A percentile compares a stretch with the other conserved stretches of the same genome.
Evolutionary conservation across 2,888 invertebrate genomes (phyloP).

Genomic region (Auanema freiburgensis): DNA sequence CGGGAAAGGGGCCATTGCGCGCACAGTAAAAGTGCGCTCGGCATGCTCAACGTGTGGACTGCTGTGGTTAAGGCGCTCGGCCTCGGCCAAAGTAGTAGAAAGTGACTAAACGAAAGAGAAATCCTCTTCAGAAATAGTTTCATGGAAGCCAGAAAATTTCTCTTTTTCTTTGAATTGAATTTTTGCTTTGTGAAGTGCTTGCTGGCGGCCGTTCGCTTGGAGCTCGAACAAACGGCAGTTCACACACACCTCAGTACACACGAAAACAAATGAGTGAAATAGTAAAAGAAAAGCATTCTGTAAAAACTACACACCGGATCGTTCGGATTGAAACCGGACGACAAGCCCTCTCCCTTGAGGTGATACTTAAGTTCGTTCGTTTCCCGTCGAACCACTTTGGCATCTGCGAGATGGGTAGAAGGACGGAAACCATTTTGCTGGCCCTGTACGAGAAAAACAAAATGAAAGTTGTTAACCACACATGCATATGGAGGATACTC

Average conservation of each 20-base stretch:
- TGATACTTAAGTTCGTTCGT: conserved; percentile 49
- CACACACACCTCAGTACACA: not conserved
- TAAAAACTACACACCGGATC: conserved; percentile 46
- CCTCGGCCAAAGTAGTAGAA: conserved; percentile 41
- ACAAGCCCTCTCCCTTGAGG: conserved; percentile 46
- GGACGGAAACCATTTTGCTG: not conserved
- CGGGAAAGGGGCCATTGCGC: conserved; percentile 43
- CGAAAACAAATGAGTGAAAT: not conserved
- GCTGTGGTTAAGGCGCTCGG: conserved; percentile 40
- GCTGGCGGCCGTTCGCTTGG: not conserved
- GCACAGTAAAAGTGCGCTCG: conserved; percentile 48
- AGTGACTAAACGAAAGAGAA: conserved; percentile 36
- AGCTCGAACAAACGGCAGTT: not conserved
- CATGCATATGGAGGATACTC: too few species aligned
- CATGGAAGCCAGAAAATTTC: not conserved
- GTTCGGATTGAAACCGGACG: conserved; percentile 50
- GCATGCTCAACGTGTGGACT: conserved; percentile 44
- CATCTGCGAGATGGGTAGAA: not conserved
- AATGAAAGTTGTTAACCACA: not conserved
- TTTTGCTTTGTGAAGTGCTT: conserved; percentile 2
- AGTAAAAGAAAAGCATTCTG: not conserved
- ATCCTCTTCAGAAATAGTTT: too few species aligned
- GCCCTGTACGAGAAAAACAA: not conserved
- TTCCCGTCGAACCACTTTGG: conserved; percentile 45
- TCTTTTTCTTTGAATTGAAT: not conserved